Conservation (phyloP, 1,140 invertebrate species). For the Ganaspis sp. region DNA sequence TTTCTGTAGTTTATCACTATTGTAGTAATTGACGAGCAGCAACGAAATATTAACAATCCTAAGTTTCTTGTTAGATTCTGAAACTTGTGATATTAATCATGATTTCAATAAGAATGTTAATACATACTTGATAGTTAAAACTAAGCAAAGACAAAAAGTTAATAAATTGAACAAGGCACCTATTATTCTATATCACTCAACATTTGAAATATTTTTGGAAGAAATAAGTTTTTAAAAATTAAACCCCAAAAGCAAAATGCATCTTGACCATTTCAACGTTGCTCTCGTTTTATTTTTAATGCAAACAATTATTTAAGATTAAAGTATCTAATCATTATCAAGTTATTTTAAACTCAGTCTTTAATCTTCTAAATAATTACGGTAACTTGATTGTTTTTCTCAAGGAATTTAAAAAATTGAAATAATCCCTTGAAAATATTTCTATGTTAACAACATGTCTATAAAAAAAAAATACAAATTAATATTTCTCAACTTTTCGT, state of each 20-base stretch:
- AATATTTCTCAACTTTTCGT: slow-evolving; percentile 9
- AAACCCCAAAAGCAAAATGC: neutral
- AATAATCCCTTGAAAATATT: slow-evolving; percentile 3
- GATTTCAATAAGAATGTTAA: too few species aligned
- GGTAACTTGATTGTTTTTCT: neutral
- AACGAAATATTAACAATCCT: neutral
- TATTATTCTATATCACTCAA: neutral
- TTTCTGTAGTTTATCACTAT: neutral
- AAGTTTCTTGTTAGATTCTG: neutral
- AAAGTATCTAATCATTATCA: neutral
- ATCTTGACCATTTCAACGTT: neutral
- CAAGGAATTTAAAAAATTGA: neutral
- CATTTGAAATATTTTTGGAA: too few species aligned
- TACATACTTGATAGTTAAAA: too few species aligned
- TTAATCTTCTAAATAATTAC: neutral
- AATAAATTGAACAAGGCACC: neutral
- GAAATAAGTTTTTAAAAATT: neutral
- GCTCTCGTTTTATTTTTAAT: neutral
- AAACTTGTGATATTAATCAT: too few species aligned
- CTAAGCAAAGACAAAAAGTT: too few species aligned
- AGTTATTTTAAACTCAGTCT: slow-evolving; percentile 8
- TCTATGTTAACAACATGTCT: neutral
- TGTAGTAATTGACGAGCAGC: neutral
- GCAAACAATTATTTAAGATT: neutral
- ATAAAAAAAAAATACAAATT: neutral